Evolutionary conservation across 37 sponge, comb jelly and placozoan genomes (phyloP), one percentile per base, ranked within the genome.

Genomic region (Petrosia ficiformis): DNA sequence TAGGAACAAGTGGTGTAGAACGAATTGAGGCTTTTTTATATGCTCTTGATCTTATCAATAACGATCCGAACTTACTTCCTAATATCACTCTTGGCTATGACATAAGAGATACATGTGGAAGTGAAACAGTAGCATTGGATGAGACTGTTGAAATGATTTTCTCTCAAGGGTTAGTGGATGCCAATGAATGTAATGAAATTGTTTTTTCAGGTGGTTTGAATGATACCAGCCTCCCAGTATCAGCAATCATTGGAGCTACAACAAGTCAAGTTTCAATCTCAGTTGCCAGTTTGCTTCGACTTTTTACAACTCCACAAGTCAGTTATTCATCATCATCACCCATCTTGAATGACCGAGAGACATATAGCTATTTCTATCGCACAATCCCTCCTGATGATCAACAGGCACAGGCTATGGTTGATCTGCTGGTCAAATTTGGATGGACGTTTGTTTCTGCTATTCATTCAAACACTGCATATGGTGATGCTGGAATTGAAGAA

Each of bases 401-500:
- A 34, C 87, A 93, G 33, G 84, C 84, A 5, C n/a, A 16, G 24
- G 89, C 89, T 24, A 93, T 93, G 76, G 79, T 89, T 14, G 93
- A 84, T 39, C 33, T 93, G 8, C 37, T 81, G 1, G 21, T 36
- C 26, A 43, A 34, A 22, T 84, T 88, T 58, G 58, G 67, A 2
- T 89, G 89, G 89, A 76, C 44, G 32, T 89, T 65, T 65, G 81
- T 87, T 3, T 59, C 61, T 33, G 58, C 42, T 3, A 24, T 83
- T n/a, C 36, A 74, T 44, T 68, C 80, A 8, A 35, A 39, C 19
- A 69, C 78, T 57, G 34, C 66, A 2, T 83, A 89, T 39, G 90
- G 90, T 0, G 8, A 48, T 31, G 10, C 70, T 1, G 90, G 84
- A 32, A 48, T 74, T 10, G 54, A 66, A 16, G 80, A 65, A 14